Base-by-base conservation (phyloP, 1,140 invertebrate species). In the Reticulitermes speratus region DNA sequence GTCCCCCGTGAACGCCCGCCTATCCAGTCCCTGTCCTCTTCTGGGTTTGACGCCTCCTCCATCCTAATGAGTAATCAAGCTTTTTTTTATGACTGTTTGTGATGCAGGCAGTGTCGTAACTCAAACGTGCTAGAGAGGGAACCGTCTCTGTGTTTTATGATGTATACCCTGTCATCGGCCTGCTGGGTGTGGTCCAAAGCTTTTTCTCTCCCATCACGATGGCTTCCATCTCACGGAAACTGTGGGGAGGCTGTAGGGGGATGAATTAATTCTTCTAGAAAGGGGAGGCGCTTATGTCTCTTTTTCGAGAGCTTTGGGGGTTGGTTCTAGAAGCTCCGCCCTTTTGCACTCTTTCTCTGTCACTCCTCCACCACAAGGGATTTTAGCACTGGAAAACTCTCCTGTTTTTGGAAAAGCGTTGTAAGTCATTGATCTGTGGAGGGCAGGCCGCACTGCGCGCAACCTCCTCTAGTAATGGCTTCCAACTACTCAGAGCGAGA, bases 351-450 rank as follows among this genome's bases (percentile, higher is more conserved):
- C 65, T 75, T 75, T 75, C 65, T 75, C 65, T 75, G 8, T 75
- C 25, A 11, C 65, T 75, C n/a, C n/a, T 30, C 25, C 65, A n/a
- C 65, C 65, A 75, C 65, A 75, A 30, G 65, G 65, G 65, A 75
- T 75, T 75, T 75, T 75, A 75, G n/a, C 25, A 25, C 25, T 30
- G 65, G 65, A 75, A 75, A 75, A 75, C 65, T 75, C 65, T 30
- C 8, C 25, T 75, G 65, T 75, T 75, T 75, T 75, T 75, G 65
- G 65, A 75, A 75, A 75, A 75, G 48, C 83, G 83, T 44, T 52
- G 45, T 84, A 84, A 84, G 83, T 84, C 83, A 84, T 84, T 84
- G 83, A 84, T 84, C 83, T 84, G 83, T 84, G 12, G 83, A 52
- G 83, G 83, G 83, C 83, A 84, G 83, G 83, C 23, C 48, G 19